Conservation (phyloP, 2,888 invertebrate species). For the Idaea biselata region DNA sequence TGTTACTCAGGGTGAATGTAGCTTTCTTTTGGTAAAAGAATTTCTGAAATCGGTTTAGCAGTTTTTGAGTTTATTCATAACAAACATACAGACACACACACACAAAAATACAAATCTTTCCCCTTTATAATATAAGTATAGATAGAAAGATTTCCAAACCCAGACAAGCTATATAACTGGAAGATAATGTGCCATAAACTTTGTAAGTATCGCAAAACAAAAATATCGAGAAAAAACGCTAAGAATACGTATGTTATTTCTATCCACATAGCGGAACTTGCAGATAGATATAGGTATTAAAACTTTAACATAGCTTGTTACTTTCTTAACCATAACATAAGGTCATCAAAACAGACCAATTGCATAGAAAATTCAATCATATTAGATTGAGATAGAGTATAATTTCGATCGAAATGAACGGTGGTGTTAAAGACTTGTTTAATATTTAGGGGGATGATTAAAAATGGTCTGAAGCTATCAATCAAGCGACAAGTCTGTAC, state of each 20-base stretch:
- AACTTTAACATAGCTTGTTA: constrained; percentile 36
- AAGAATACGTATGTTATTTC: not conserved
- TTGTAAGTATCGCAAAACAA: too few species aligned
- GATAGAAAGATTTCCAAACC: too few species aligned
- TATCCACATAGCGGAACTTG: not conserved
- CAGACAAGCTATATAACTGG: too few species aligned
- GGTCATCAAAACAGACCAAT: constrained; percentile 4
- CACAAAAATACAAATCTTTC: too few species aligned
- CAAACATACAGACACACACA: too few species aligned
- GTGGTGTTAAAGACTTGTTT: constrained; percentile 24
- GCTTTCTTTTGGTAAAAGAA: too few species aligned
- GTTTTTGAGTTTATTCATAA: too few species aligned
- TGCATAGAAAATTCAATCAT: constrained; percentile 14
- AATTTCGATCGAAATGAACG: constrained; percentile 17
- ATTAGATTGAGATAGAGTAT: not conserved
- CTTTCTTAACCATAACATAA: constrained; percentile 5
- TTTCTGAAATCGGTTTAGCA: too few species aligned
- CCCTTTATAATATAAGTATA: too few species aligned
- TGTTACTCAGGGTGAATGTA: too few species aligned
- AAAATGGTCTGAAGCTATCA: constrained; percentile 70
- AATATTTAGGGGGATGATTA: constrained; percentile 55
- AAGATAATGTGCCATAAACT: too few species aligned
- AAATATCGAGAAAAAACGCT: too few species aligned
- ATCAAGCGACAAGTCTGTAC: constrained; percentile 67
- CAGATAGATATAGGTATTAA: constrained; percentile 32